Evolutionary conservation across 2,888 invertebrate species (phyloP), one percentile per base, ranked within the genome.

Genomic region (Macrosoma leucophasiata): DNA sequence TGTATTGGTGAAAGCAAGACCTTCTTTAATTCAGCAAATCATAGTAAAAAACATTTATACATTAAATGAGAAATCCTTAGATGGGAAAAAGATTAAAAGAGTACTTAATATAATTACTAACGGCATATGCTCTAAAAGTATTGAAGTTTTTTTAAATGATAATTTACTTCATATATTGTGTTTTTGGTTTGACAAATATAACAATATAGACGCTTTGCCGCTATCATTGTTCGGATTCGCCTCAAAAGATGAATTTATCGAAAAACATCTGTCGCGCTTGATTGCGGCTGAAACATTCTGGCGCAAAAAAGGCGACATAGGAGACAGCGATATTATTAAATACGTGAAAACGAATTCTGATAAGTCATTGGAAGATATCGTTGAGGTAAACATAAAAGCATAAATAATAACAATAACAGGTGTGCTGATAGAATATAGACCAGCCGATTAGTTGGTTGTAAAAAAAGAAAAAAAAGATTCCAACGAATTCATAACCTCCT

Each of bases 1-100:
- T 9, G 71, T 85, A 7, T 55, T 90, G 3, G 84, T 88, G 13
- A 75, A 84, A 19, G 67, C 76, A 2, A 88, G 82, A 47, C 77
- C 77, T 18, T 65, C 72, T 3, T 74, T 86, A 47, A 69, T 87
- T 22, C 85, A 85, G 43, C 77, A 74, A 46, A 81, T 87, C 23
- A 55, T 91, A 2, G 75, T 84, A 31, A 63, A 74, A 19, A 58
- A 90, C 10, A 58, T 91, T 9, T 62, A 79, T 52, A 58, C 90
- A 18, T 76, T 86, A 31, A 71, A 81, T 29, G 69, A 78, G 4
- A 88, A 88, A 61, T 63, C 72, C 3, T 56, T 89, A 22, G 71
- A 84, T 28, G 60, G 63, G 30, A 48, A 50, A 10, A 55, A 77
- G 19, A 71, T 85, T 1, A 64, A 64, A 13, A 87, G 82, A 55